A percentile compares a stretch with the other conserved stretches of the same genome.
These are phyloP conservation scores for Homalodisca vitripennis DNA, from an alignment of 1,140 invertebrate genomes.

Conservation along the genomic window DNA sequence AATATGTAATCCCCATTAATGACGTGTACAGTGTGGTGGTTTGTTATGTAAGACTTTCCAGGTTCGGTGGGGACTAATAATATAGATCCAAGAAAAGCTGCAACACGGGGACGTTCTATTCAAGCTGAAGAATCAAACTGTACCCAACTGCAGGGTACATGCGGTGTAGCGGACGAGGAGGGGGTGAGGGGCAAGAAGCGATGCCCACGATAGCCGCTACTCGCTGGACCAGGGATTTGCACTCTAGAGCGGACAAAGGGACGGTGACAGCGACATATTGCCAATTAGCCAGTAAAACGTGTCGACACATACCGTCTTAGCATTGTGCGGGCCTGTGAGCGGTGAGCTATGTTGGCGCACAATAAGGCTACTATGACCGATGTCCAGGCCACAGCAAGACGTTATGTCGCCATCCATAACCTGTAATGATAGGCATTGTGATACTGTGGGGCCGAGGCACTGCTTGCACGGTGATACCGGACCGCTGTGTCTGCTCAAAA, in stretches of 20 bases:
- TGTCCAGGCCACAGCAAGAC: neutral
- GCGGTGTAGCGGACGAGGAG: neutral
- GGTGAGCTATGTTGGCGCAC: constrained; percentile 1
- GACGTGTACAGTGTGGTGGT: too few species aligned
- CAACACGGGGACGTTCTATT: too few species aligned
- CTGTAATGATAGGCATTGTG: neutral
- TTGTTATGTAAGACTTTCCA: too few species aligned
- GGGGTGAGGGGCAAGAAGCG: too few species aligned
- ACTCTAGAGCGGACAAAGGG: neutral
- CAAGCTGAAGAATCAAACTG: neutral
- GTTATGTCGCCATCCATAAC: constrained; percentile 8
- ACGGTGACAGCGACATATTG: constrained; percentile 5
- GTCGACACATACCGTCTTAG: constrained; percentile 6
- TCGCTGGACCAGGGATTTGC: neutral
- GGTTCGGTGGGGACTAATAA: too few species aligned
- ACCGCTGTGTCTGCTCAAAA: too few species aligned
- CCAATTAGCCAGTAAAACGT: constrained; percentile 12
- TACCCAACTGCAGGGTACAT: neutral
- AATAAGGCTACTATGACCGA: neutral
- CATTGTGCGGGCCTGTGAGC: neutral
- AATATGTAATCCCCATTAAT: too few species aligned
- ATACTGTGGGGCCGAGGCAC: neutral
- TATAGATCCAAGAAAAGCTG: too few species aligned
- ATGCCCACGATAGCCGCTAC: too few species aligned
- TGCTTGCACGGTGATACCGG: too few species aligned